Evolutionary conservation across 1,140 invertebrate genomes (phyloP).

Genomic region (Diploscapter pachys): DNA sequence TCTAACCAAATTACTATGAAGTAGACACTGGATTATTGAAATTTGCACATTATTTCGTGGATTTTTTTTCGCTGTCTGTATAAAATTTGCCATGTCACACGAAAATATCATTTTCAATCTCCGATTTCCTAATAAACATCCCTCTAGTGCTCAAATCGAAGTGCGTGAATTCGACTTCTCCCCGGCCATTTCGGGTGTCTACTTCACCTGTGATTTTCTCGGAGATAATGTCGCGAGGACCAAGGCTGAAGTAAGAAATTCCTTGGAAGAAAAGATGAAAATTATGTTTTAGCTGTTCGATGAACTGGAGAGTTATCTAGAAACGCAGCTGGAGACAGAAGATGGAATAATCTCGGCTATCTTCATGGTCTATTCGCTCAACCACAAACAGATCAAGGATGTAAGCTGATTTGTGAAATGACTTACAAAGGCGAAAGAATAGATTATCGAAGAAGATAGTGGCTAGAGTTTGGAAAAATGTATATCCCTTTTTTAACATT

Average conservation of each 20-base stretch:
- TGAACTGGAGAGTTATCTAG: slow-evolving; percentile 26
- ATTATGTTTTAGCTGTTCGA: slow-evolving; percentile 21
- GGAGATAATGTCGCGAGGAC: slow-evolving; percentile 20
- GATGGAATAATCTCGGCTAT: slow-evolving; percentile 24
- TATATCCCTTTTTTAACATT: no score
- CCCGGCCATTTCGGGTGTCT: slow-evolving; percentile 16
- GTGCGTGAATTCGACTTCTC: slow-evolving; percentile 32
- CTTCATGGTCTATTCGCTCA: slow-evolving; percentile 30
- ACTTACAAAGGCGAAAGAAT: background rate
- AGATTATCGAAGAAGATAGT: no score
- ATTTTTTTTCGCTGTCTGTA: no score
- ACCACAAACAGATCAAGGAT: slow-evolving; percentile 10
- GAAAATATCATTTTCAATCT: no score
- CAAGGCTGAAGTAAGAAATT: slow-evolving; percentile 15
- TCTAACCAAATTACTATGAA: background rate
- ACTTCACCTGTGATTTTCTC: slow-evolving; percentile 34
- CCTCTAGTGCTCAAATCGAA: slow-evolving; percentile 11
- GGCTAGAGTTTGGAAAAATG: no score
- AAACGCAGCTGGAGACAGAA: slow-evolving; percentile 17
- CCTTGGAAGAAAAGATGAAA: background rate
- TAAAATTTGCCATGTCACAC: no score
- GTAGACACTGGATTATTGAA: no score
- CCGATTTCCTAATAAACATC: background rate
- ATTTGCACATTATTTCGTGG: no score
- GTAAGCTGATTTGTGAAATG: background rate